Base-by-base conservation (phyloP, 1,140 invertebrate genomes). In the Drosophila santomea region DNA sequence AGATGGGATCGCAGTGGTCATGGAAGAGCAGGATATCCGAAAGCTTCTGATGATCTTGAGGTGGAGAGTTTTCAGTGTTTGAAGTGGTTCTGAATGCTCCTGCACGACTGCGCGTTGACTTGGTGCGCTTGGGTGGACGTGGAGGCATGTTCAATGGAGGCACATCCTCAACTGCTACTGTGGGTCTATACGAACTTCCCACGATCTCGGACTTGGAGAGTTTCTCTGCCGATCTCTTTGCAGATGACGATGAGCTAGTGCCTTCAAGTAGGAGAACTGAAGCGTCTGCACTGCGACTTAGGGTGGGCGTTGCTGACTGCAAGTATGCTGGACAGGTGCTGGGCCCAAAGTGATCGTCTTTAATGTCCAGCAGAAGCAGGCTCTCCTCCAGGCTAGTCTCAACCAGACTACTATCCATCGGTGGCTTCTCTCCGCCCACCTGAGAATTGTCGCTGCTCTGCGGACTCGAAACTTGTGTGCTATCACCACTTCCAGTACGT, bases 1-100 rank as follows among this genome's bases (percentile, higher is more conserved):
- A 92, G 78, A 97, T 96, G 5, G 97, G 97, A 93, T 98, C 97
- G 5, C 94, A 85, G 92, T 97, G 96, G 73, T 93, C 92, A 23
- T 94, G 93, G 93, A 95, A 97, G 7, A 95, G 92, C 47, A 96
- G 88, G 45, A 97, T 92, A 91, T 97, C 96, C 28, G 93, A 93
- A 17, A 97, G 93, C 44, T 92, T 81, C 89, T 95, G 94, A 54
- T 51, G 35, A n/a, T 45, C 38, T 10, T 47, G 12, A 4, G n/a
- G 2, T 39, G 44, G 17, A 12, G 41, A 17, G 1, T 8, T 12
- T 0, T 7, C 45, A 1, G 23, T 0, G 0, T 35, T 11, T 14
- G 52, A 38, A 15, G 28, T 28, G 5, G 41, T 1, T 0, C 28
- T 41, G 44, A 1, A 17, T 7, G 7, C 4, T 15, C 58, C 50